These are phyloP conservation scores for Uloborus plumipes DNA, from an alignment of 2,888 invertebrate genomes.

Conservation along the genomic window DNA sequence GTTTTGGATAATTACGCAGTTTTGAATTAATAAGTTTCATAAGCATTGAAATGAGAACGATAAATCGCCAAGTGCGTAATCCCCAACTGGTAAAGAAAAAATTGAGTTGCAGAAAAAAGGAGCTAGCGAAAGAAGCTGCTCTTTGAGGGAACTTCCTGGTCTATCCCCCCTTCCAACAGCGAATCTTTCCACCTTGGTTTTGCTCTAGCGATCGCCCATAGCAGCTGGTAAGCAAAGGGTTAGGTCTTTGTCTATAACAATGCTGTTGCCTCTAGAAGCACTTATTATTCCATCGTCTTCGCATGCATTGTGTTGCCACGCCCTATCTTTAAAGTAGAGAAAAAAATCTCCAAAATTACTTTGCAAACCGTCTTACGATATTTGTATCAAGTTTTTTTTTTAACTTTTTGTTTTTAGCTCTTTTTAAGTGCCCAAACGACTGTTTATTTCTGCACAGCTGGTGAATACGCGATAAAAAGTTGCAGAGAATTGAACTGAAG, in stretches of 20 bases:
- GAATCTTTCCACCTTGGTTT: slow-evolving; percentile 28
- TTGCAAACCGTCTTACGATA: slow-evolving; percentile 51
- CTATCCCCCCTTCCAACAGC: slow-evolving; percentile 23
- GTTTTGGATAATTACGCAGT: too few species aligned
- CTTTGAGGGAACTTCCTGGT: slow-evolving; percentile 28
- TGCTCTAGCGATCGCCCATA: slow-evolving; percentile 49
- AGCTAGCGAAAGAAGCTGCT: slow-evolving; percentile 34
- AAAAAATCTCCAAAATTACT: slow-evolving; percentile 49
- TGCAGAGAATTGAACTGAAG: slow-evolving; percentile 4
- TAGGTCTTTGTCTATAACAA: slow-evolving; percentile 59
- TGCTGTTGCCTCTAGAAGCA: slow-evolving; percentile 35
- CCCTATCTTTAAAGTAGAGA: slow-evolving; percentile 21
- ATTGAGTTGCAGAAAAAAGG: slow-evolving; percentile 17
- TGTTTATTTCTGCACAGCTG: slow-evolving; percentile 60
- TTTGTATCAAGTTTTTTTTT: slow-evolving; percentile 35
- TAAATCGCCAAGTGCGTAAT: too few species aligned
- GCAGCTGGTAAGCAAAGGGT: slow-evolving; percentile 63
- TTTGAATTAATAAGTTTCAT: too few species aligned
- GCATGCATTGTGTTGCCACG: slow-evolving; percentile 42
- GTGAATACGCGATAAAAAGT: slow-evolving; percentile 44
- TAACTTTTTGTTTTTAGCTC: slow-evolving; percentile 11
- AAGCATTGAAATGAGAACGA: too few species aligned
- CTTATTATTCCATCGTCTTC: slow-evolving; percentile 47
- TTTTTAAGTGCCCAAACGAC: slow-evolving; percentile 28
- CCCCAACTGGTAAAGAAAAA: slow-evolving; percentile 14